Conservation (phyloP, 37 sponge, comb jelly and placozoan species). For the Hexactinellida sp. region DNA sequence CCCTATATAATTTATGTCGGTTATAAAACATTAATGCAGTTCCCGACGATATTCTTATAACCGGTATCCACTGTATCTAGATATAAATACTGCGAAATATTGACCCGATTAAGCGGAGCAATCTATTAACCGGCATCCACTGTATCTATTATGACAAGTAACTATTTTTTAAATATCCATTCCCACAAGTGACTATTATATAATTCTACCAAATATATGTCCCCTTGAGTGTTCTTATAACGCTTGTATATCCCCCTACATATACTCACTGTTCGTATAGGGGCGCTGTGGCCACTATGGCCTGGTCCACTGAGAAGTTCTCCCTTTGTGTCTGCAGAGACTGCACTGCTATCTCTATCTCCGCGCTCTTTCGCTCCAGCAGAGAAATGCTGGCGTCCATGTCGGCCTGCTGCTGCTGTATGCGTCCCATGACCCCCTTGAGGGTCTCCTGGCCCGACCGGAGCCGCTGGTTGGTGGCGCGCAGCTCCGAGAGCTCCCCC, state of each 20-base stretch:
- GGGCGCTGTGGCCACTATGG: constrained; percentile 52
- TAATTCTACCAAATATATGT: neutral
- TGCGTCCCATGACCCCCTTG: neutral
- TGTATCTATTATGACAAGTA: too few species aligned
- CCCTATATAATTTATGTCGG: neutral
- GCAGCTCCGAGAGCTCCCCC: neutral
- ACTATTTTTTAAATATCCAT: too few species aligned
- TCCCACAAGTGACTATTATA: too few species aligned
- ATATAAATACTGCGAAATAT: too few species aligned
- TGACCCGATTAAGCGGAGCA: too few species aligned
- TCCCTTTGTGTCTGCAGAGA: constrained; percentile 58
- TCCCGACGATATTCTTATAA: too few species aligned
- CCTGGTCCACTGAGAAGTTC: constrained; percentile 58
- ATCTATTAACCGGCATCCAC: too few species aligned
- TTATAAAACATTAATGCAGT: too few species aligned
- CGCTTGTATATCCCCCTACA: neutral
- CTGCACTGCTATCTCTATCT: constrained; percentile 45
- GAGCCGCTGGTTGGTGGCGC: neutral
- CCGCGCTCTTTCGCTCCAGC: constrained; percentile 50
- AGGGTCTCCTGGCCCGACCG: neutral
- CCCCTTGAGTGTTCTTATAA: neutral
- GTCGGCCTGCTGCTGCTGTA: constrained; percentile 37
- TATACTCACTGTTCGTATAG: constrained; percentile 84
- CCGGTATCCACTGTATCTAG: too few species aligned
- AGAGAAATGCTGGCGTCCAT: constrained; percentile 44